Evolutionary conservation across 1,140 invertebrate species (phyloP), one percentile per base, ranked within the genome.

Genomic region (Drosophila kurseongensis): DNA sequence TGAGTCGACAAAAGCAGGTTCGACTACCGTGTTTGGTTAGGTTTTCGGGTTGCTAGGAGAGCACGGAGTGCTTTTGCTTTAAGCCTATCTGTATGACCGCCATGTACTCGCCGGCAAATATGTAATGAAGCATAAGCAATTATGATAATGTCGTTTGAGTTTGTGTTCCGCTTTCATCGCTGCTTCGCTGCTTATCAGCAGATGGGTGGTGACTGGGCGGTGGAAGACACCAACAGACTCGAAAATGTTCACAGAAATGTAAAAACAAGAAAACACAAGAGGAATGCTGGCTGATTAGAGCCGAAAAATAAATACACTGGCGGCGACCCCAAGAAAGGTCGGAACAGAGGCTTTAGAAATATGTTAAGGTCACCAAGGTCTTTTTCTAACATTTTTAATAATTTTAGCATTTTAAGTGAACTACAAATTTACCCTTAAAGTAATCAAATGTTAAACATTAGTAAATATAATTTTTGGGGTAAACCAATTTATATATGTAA

Each of bases 81-180:
- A 80, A 76, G 78, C 72, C 78, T 76, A 77, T 77, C 74, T 67
- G 56, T 51, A 69, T 56, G 60, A 38, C 56, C 62, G 42, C 50
- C 59, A 63, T 68, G 55, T 54, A 59, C 68, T 55, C 41, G n/a
- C 38, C 38, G 42, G 73, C 83, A 89, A 88, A 89, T 84, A 88
- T 88, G 84, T 89, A 88, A 88, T 88, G 84, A 88, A 89, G 84
- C 84, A 89, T 88, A 89, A 89, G 74, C 84, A 88, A 88, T 88
- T 89, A 88, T 88, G 84, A 88, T 88, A 88, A 88, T 89, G 84
- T 80, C 80, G 79, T 57, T 77, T 57, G 51, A 74, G 72, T 89
- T 80, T 89, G 85, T 58, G 67, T 68, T 86, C 51, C 41, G 68
- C 67, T 60, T 59, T 58, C 44, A 29, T 44, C 59, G 55, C 47